Base-by-base conservation (phyloP, 2,888 invertebrate genomes). In the Frankliniella fusca region DNA sequence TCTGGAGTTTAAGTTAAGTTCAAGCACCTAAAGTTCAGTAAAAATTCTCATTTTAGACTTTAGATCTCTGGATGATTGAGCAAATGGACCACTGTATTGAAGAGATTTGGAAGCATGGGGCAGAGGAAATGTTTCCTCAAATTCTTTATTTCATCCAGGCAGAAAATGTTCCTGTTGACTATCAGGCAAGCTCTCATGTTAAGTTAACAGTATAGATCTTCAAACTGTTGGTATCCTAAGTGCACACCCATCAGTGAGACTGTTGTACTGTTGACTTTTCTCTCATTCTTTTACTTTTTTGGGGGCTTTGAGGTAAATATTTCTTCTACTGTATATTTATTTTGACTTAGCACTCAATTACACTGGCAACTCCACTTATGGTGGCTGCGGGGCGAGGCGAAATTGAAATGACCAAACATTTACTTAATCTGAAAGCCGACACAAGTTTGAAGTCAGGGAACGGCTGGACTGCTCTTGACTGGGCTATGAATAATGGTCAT, bases 81-180 rank as follows among this genome's bases (percentile, higher is more conserved):
- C 70, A 84, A 20, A 88, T 90, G 88, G 90, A 90, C 84, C 85
- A 86, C 49, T 86, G 87, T 80, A 85, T 90, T 80, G 86, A 87
- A 80, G 88, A 88, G 83, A 89, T 90, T 12, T 91, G 91, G 90
- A 86, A 91, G 80, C 87, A 87, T 5, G 91, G 91, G 0, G 88
- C 88, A 9, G 91, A 93, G 87, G 93, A 93, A 86, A 90, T 92
- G 85, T 94, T 95, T 88, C 90, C 92, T 76, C 93, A 94, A 87
- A 90, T 96, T 84, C 89, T 95, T 85, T 93, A 95, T 88, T 91
- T 94, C 86, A 93, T 96, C 87, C 89, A 94, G 84, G 92, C 93
- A 82, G 96, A 96, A 88, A 93, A 93, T 85, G 92, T 94, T 83
- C 92, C 93, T 11, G 92, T 94, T 81, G 92, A 94, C 88, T 92